Evolutionary conservation across 2,888 invertebrate genomes (phyloP), one percentile per base, ranked within the genome.

Genomic region (Heteromurus nitidus): DNA sequence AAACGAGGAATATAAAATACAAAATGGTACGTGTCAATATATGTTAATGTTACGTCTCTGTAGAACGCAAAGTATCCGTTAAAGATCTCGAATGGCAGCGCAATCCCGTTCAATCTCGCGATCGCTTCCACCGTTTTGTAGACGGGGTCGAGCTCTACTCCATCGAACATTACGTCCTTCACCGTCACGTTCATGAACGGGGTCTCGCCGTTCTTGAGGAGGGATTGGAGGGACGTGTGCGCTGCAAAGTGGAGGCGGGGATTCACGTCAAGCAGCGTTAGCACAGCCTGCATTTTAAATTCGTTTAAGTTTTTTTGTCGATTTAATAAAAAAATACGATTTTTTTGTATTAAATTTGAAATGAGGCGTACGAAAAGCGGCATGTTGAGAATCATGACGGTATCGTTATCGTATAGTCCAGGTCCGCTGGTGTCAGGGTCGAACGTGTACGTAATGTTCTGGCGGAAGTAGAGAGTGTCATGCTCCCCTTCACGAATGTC

Each of bases 391-490:
- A 80, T 31, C n/a, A 50, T 80, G 18, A 86, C 28, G 0, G 20
- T 11, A 22, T 81, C 84, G 9, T 80, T 31, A 36, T 80, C 84
- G n/a, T 76, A 44, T 3, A 65, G 30, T 2, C 67, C 84, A 13
- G 16, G 53, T 1, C 31, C 70, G 11, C 85, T 82, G 11, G 60
- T 20, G 11, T 73, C 80, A 60, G 11, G 20, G n/a, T 74, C 53
- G 31, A 83, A 86, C 26, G 42, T 22, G 64, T 84, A 86, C 24
- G 75, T 69, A 3, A 83, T 82, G 20, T 70, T 62, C 31, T 85
- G 81, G 24, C 65, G 36, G 74, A 82, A 87, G 2, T 55, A 82
- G 0, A 87, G 55, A 0, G 85, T 83, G 58, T 85, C 86, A 0
- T 65, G 50, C 1, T 47, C 18, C 36, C 76, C 77, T 2, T 62